A percentile compares a stretch with the other conserved stretches of the same genome.
Evolutionary conservation across 1,140 invertebrate species (phyloP).

Genomic region (Bombus haemorrhoidalis): DNA sequence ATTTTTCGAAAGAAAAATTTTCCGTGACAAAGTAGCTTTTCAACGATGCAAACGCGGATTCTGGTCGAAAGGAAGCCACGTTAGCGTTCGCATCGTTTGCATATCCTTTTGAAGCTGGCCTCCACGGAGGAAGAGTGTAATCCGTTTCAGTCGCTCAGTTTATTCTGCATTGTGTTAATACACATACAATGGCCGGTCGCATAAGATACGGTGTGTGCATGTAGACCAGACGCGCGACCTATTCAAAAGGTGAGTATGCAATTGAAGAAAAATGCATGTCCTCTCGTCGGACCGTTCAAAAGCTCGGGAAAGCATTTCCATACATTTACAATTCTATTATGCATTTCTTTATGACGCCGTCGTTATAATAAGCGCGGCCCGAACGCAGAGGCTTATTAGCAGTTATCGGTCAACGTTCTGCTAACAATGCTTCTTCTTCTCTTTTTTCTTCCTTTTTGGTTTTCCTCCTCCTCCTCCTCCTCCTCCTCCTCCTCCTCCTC

Average conservation of each 20-base stretch:
- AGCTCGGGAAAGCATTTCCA: conserved; percentile 63
- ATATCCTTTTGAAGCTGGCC: conserved; percentile 33
- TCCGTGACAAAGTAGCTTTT: background rate
- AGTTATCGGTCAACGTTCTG: conserved; percentile 31
- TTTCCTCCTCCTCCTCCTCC: no score
- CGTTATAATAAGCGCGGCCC: conserved; percentile 39
- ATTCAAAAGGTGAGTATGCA: conserved; percentile 53
- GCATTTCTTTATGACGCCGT: conserved; percentile 51
- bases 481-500: no score
- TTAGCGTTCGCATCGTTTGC: conserved; percentile 27
- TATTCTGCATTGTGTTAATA: conserved; percentile 55
- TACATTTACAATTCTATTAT: conserved; percentile 69
- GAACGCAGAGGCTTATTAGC: conserved; percentile 37
- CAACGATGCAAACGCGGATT: conserved; percentile 4
- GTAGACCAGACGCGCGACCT: conserved; percentile 32
- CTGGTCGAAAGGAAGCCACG: conserved; percentile 3
- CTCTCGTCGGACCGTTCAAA: conserved; percentile 49
- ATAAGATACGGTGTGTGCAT: conserved; percentile 31
- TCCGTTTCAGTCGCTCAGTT: conserved; percentile 47
- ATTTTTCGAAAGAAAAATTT: background rate
- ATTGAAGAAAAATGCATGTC: conserved; percentile 51
- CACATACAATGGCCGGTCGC: conserved; percentile 37
- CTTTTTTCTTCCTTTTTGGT: background rate
- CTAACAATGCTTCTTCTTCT: background rate
- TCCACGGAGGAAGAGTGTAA: conserved; percentile 29